phyloP scores from a whole-genome alignment of 2,888 invertebrate genomes.

The Philonicus albiceps region DNA sequence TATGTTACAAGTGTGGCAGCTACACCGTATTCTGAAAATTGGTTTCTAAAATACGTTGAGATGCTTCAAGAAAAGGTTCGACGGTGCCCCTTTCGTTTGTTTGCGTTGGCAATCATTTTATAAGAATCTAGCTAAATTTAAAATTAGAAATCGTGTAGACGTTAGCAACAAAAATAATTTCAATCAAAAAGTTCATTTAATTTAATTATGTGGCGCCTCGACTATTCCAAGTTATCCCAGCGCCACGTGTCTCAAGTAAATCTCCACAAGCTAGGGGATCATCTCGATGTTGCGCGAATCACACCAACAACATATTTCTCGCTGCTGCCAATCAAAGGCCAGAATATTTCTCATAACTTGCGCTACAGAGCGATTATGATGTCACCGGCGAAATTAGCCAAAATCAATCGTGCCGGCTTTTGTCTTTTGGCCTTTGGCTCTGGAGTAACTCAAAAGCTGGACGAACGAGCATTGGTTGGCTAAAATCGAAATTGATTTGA shows the following conservation, averaged over 20 bases:
- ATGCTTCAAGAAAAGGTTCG: no score
- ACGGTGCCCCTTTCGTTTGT: no score
- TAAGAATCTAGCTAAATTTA: neutral
- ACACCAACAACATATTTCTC: slow-evolving; percentile 6
- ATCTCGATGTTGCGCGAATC: neutral
- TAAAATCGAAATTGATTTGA: neutral
- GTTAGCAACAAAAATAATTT: neutral
- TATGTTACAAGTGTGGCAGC: no score
- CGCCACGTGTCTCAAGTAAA: neutral
- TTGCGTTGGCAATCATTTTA: no score
- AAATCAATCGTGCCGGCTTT: neutral
- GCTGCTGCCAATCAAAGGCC: slow-evolving; percentile 1
- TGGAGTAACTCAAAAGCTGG: neutral
- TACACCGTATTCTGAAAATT: no score
- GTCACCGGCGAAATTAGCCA: slow-evolving; percentile 19
- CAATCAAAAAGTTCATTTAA: neutral
- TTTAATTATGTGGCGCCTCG: neutral
- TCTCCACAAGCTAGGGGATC: neutral
- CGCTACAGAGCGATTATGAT: neutral
- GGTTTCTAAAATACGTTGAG: no score
- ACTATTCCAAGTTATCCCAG: neutral
- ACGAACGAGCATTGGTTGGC: neutral
- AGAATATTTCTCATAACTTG: neutral
- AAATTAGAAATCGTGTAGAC: neutral
- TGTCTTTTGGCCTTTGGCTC: neutral